These are phyloP conservation scores for Parnassius glacialis DNA, from an alignment of 2,888 invertebrate genomes.

Conservation along the genomic window DNA sequence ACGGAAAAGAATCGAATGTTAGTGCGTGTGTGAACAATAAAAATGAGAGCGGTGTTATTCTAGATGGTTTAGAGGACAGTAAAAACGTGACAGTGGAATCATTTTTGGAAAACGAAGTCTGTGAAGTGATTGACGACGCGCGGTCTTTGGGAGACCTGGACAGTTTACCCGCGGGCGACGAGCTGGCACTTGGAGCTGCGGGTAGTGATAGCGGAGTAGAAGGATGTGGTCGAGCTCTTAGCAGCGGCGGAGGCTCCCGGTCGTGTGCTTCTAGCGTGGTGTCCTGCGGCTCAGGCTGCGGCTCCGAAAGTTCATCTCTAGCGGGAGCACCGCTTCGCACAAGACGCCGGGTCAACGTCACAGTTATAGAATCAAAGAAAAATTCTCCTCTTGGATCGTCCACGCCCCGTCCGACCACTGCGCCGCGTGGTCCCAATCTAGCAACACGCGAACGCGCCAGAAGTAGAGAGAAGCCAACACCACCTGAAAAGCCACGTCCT, in stretches of 20 bases:
- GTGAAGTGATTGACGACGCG: conserved; percentile 67
- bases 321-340: conserved; percentile 76
- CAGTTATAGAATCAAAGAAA: conserved; percentile 76
- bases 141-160: conserved; percentile 67
- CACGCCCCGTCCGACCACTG: conserved; percentile 74
- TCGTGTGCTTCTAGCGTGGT: conserved; percentile 90
- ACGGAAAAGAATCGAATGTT: conserved; percentile 40
- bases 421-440: conserved; percentile 72
- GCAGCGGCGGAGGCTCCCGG: conserved; percentile 84
- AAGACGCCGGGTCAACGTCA: conserved; percentile 81
- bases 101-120: conserved; percentile 53
- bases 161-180: conserved; percentile 69
- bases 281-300: conserved; percentile 89
- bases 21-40: conserved; percentile 43
- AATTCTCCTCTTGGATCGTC: conserved; percentile 76
- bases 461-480: conserved; percentile 80
- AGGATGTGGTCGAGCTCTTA: conserved; percentile 85
- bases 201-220: conserved; percentile 93
- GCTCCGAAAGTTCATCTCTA: conserved; percentile 89
- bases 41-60: conserved; percentile 52
- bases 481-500: conserved; percentile 71
- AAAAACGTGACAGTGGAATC: conserved; percentile 42
- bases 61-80: conserved; percentile 45
- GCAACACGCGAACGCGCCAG: conserved; percentile 81
- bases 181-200: conserved; percentile 74